Evolutionary conservation across 2,113 vertebrate genomes (phyloP).

Genomic region (Apteryx owenii): DNA sequence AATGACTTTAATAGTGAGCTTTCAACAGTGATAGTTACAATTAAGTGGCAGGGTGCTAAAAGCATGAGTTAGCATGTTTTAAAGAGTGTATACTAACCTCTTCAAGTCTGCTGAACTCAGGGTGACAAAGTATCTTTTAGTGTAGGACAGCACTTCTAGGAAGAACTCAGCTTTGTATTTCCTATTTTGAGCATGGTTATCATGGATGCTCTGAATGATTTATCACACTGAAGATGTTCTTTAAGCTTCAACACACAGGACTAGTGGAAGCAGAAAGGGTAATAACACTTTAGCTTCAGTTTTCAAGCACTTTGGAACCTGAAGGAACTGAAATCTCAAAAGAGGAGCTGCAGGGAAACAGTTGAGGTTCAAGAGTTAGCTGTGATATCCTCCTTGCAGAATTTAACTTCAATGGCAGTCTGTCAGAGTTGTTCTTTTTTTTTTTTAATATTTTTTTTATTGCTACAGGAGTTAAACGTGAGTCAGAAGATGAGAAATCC

Average conservation of each 20-base stretch:
- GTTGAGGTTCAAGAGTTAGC: neutral
- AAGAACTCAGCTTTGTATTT: neutral
- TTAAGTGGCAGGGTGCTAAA: neutral
- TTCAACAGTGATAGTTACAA: neutral
- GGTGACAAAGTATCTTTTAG: neutral
- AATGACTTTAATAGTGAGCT: neutral
- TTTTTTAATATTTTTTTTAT: neutral
- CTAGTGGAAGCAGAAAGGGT: neutral
- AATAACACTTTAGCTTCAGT: neutral
- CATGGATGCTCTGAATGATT: neutral
- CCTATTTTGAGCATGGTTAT: neutral
- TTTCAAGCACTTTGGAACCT: neutral
- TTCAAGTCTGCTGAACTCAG: neutral
- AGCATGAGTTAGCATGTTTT: neutral
- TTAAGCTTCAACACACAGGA: neutral
- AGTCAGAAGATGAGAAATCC: slow-evolving; percentile 75
- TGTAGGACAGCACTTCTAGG: neutral
- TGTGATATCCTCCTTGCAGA: neutral
- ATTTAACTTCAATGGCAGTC: neutral
- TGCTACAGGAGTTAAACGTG: slow-evolving; percentile 69
- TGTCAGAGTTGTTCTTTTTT: neutral
- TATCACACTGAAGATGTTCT: neutral
- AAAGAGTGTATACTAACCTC: neutral
- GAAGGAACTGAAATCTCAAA: neutral
- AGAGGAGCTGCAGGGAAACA: neutral